Evolutionary conservation across 2,113 vertebrate species (phyloP).

Genomic region (Antechinus flavipes): DNA sequence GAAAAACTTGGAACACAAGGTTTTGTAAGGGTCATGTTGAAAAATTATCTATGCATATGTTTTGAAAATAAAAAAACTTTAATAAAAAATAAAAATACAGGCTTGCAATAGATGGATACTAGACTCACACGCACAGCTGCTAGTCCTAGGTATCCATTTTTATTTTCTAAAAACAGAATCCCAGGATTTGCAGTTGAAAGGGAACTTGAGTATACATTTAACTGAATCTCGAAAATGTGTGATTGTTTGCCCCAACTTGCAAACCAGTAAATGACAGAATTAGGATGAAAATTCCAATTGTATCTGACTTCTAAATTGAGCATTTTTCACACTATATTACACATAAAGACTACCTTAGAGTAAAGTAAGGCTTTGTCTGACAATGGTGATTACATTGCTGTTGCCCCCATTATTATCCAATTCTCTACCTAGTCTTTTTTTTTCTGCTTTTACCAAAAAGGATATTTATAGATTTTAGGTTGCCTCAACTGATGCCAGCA

Average conservation of each 20-base stretch:
- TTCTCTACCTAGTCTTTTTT: neutral
- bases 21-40: too few relatives aligned
- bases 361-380: neutral
- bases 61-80: too few relatives aligned
- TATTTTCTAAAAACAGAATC: neutral
- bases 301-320: neutral
- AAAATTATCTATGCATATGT: too few relatives aligned
- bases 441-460: neutral
- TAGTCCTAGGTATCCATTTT: neutral
- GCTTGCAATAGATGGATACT: too few relatives aligned
- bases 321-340: neutral
- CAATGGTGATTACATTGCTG: neutral
- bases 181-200: neutral
- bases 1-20: too few relatives aligned
- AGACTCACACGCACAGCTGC: neutral
- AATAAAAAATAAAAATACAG: too few relatives aligned
- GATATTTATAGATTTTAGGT: neutral
- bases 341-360: neutral
- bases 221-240: neutral
- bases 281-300: neutral
- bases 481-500: neutral
- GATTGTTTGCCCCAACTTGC: neutral
- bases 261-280: neutral
- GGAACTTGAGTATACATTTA: neutral
- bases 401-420: neutral